Evolutionary conservation across 2,113 vertebrate genomes (phyloP).

Genomic region (Elephantulus edwardii): DNA sequence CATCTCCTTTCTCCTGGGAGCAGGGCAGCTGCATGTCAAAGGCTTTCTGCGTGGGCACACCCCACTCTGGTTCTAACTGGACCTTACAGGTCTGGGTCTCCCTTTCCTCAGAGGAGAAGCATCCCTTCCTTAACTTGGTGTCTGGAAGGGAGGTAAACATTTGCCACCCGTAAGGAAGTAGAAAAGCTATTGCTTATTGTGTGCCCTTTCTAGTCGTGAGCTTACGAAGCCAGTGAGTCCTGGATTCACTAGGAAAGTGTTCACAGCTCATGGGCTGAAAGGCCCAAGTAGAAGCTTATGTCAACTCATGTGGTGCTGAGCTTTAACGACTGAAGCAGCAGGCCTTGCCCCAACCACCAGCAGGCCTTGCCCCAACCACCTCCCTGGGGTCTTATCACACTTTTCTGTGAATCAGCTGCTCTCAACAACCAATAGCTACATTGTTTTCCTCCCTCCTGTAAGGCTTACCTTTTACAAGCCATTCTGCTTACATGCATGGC

Average conservation of each 20-base stretch:
- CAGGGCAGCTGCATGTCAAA: not conserved
- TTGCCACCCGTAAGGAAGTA: not conserved
- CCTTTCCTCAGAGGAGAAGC: not conserved
- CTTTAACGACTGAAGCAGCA: not conserved
- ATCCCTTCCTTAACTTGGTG: not conserved
- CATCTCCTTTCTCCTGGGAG: not conserved
- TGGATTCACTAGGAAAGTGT: not conserved
- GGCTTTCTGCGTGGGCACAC: not conserved
- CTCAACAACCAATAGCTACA: not conserved
- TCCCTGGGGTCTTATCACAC: not conserved
- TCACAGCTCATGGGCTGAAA: not conserved
- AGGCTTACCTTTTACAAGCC: not conserved
- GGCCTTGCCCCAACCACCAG: not conserved
- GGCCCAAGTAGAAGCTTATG: not conserved
- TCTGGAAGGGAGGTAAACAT: not conserved
- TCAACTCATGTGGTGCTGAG: not conserved
- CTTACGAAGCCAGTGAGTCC: not conserved
- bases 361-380: not conserved
- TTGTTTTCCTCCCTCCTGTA: not conserved
- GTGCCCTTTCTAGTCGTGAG: not conserved
- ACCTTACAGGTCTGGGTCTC: not conserved
- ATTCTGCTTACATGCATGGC: not conserved
- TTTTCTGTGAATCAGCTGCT: not conserved
- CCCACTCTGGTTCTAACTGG: too few species aligned
- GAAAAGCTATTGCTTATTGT: not conserved